Conservation (phyloP, 2,797 vertebrate genomes). For the Fringilla coelebs region DNA sequence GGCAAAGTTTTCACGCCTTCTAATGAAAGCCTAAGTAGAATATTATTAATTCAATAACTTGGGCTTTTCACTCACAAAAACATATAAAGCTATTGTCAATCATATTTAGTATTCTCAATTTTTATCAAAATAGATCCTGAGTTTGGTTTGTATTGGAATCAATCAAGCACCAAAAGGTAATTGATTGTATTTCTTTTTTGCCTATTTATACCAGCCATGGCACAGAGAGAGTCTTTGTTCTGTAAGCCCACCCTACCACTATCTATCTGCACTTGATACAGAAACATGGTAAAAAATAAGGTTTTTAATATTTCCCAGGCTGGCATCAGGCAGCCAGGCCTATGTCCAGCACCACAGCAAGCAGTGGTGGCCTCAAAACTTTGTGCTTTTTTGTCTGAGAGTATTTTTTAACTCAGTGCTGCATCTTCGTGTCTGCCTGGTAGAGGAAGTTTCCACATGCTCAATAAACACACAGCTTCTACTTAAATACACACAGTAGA, state of each 20-base stretch:
- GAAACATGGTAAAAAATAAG: not conserved
- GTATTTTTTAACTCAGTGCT: not conserved
- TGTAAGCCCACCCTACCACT: not conserved
- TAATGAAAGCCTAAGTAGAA: not conserved
- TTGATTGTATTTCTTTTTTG: not conserved
- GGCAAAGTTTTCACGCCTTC: not conserved
- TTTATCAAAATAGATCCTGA: not conserved
- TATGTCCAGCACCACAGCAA: not conserved
- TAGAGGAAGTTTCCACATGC: not conserved
- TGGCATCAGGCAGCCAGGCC: not conserved
- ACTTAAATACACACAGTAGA: not conserved
- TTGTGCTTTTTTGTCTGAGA: not conserved
- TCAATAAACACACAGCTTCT: not conserved
- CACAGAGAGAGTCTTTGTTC: not conserved
- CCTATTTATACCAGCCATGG: not conserved
- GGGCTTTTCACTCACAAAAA: not conserved
- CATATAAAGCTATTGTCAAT: not conserved
- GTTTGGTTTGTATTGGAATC: not conserved
- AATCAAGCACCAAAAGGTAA: not conserved
- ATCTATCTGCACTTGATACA: rapidly evolving
- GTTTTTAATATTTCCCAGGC: not conserved
- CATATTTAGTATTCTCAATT: not conserved
- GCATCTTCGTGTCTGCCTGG: not conserved
- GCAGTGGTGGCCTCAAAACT: not conserved
- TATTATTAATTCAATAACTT: not conserved